Evolutionary conservation across 2,113 vertebrate genomes (phyloP).

Genomic region (Anthoscopus minutus): DNA sequence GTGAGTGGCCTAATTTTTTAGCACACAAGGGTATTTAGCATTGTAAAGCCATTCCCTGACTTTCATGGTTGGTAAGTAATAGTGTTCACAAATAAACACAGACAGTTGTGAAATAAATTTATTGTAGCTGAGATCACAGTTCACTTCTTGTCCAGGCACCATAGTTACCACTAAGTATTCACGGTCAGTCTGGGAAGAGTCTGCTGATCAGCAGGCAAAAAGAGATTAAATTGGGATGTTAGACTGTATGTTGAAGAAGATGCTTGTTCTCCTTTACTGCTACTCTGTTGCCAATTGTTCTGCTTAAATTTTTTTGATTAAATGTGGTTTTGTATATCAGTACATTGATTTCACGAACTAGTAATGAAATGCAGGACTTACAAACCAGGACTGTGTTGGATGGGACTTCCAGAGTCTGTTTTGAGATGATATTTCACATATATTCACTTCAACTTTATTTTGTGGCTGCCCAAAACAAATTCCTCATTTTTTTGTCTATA

Average conservation of each 20-base stretch:
- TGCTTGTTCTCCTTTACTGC: background rate
- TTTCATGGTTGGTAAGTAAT: background rate
- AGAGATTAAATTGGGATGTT: background rate
- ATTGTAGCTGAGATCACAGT: background rate
- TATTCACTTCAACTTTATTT: background rate
- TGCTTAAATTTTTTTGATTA: background rate
- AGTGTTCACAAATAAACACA: background rate
- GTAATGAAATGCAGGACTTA: background rate
- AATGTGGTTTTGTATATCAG: background rate
- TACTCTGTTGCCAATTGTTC: background rate
- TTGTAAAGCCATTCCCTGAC: background rate
- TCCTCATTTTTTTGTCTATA: background rate
- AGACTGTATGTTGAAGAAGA: background rate
- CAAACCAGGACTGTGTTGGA: background rate
- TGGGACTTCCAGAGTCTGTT: background rate
- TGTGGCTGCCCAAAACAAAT: background rate
- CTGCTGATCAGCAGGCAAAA: background rate
- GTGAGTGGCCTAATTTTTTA: background rate
- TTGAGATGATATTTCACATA: background rate
- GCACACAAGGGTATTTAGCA: background rate
- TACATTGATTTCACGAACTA: background rate
- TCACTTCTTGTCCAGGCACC: background rate
- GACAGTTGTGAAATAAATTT: background rate
- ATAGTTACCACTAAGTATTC: background rate
- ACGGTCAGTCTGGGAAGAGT: background rate